Evolutionary conservation across 2,113 vertebrate genomes (phyloP), one percentile per base, ranked within the genome.

Genomic region (Penelope pileata): DNA sequence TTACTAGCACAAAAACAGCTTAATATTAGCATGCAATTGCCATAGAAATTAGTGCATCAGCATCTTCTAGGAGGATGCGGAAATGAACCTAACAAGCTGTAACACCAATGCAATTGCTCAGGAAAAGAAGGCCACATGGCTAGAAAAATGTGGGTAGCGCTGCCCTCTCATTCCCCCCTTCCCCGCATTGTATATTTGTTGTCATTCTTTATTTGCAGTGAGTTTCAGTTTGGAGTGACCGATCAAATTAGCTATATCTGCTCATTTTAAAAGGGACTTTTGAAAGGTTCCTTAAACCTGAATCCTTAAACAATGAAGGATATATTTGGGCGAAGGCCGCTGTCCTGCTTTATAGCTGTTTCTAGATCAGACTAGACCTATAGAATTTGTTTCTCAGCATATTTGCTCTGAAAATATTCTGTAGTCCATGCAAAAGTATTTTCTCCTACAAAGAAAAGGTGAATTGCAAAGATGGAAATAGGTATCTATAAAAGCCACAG

Each of bases 321-420:
- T 24, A 48, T 16, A 81, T 80, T 30, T 66, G 12, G 10, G 26
- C 59, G 72, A 91, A 53, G 42, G 68, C 54, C 42, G 38, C 27
- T 45, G 3, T 40, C 29, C 2, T 3, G 13, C 10, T 80, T 53
- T 7, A 18, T 8, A 74, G 7, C 3, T 1, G 2, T 21, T 54
- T 70, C 82, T 78, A 76, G 3, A 77, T 16, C 9, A 63, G 38
- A 82, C 34, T 27, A 72, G 87, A 66, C 22, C 4, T 32, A 24
- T 3, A 59, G 30, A 66, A 87, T 9, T 82, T 62, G 6, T 74
- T 67, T 83, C n/a, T 45, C 47, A 83, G 13, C 3, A 27, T 58
- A 77, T 58, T 36, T 62, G 36, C 12, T 81, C 15, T 79, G 30
- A 18, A 40, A 63, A 64, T 32, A 6, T 32, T 27, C 30, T 74